Base-by-base conservation (phyloP, 1,140 invertebrate genomes). In the Whitmania pigra region DNA sequence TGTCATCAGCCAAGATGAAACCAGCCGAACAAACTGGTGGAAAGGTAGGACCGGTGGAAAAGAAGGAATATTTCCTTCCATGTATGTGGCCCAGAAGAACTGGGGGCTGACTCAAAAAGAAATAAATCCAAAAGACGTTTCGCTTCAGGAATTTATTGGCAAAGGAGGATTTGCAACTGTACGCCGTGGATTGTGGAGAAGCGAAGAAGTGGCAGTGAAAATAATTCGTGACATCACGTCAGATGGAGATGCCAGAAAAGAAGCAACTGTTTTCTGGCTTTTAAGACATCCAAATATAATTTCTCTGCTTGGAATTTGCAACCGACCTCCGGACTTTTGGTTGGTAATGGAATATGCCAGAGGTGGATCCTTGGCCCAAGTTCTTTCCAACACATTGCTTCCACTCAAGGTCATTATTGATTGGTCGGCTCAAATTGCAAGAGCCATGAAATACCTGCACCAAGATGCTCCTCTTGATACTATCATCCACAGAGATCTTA, bases 201-300 rank as follows among this genome's bases (percentile, higher is more conserved):
- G 75, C 60, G 76, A 74, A 74, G 75, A 78, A 57, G 76, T 78
- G 15, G 77, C 77, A 57, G 76, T 78, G 22, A 78, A 70, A 53
- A 49, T 76, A 71, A 76, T 77, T 40, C 57, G 77, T 1, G 67
- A 78, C 6, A 74, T 77, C 29, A 53, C 76, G 36, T 75, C 77
- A 71, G 76, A 77, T 72, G 76, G 76, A 73, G 76, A 67, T 54
- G 43, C 29, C 27, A n/a, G 27, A 25, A 53, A 72, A 36, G 60
- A 78, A 74, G 77, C 77, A 36, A 75, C 76, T 73, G 74, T 78
- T 27, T 69, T 78, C 0, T 77, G 77, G 74, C 55, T 74, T 27
- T 72, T 77, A 18, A 77, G 76, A 53, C 77, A 78, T 57, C 75
- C 74, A 67, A 78, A 78, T 73, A 76, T 78, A 15, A 78, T 78